Evolutionary conservation across 2,113 vertebrate genomes (phyloP), one percentile per base, ranked within the genome.

Genomic region (Mixornis gularis): DNA sequence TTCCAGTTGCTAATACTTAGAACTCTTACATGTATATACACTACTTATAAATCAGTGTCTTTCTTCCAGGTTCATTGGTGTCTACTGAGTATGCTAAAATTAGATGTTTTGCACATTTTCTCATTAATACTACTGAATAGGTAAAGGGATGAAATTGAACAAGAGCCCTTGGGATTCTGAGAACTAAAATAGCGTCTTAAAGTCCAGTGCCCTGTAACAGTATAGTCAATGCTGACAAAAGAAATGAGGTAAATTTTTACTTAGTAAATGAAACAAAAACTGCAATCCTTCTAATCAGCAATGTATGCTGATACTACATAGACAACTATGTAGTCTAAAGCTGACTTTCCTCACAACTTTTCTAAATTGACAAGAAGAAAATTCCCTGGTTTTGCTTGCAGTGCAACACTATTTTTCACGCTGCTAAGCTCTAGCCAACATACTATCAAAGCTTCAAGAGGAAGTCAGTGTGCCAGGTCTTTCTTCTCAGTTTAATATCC

Each of bases 361-460:
- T 82, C 56, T 81, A 82, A 92, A 87, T 18, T 91, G 68, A 79
- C 63, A 89, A 66, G 94, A 86, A 74, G 55, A 93, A 89, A 79
- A 82, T 77, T 84, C 52, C 60, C 51, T 74, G 43, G 0, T 70
- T 95, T 86, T 95, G 68, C 77, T 93, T 95, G 91, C 79, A 76
- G 53, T 88, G 89, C 81, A 92, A 79, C 51, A 77, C 74, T 93
- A 90, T 91, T 95, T 73, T 92, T 92, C 89, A 85, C 64, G 84
- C 41, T 60, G 70, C 38, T 91, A 92, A 85, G 73, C 56, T 76
- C 25, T 13, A 74, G 79, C 87, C 92, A 95, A 90, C 34, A 55
- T 64, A 43, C 84, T 82, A 81, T 94, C 92, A 93, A 89, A 94
- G 56, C 85, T 96, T 93, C 85, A 92, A 91, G 92, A 86, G n/a